Percentiles rank a stretch among this genome's conserved stretches.
Conservation (phyloP, 1,140 invertebrate species). For the Aphis craccivora region DNA sequence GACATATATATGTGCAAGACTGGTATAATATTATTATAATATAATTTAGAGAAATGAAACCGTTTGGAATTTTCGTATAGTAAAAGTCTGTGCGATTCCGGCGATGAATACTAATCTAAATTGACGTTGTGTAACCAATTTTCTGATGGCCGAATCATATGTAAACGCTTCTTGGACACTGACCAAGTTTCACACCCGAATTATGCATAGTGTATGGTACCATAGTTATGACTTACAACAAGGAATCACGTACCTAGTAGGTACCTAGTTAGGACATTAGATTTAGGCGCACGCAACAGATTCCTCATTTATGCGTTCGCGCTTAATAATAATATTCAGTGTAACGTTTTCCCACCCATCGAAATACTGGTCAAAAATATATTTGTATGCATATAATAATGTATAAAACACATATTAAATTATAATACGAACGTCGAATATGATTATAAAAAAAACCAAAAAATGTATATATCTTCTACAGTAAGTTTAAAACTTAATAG, state of each 20-base stretch:
- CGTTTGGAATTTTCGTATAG: neutral
- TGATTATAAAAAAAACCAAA: neutral
- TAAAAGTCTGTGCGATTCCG: neutral
- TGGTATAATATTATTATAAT: neutral
- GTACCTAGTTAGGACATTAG: neutral
- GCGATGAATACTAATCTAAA: neutral
- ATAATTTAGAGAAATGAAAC: conserved; percentile 35
- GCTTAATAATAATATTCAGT: neutral
- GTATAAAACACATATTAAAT: neutral
- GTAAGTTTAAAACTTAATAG: neutral
- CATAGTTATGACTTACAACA: neutral
- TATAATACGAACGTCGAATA: neutral
- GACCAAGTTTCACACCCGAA: conserved; percentile 42
- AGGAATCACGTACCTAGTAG: neutral
- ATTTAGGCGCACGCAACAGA: neutral
- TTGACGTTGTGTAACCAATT: conserved; percentile 19
- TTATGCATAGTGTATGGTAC: neutral
- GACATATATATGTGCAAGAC: neutral
- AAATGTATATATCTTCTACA: neutral
- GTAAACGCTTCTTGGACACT: neutral
- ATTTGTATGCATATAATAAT: neutral
- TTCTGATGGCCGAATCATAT: conserved; percentile 5
- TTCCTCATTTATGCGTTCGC: neutral
- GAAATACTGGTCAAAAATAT: neutral
- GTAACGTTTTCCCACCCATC: neutral